Conservation (phyloP, 2,113 vertebrate species). For the Rattus norvegicus region DNA sequence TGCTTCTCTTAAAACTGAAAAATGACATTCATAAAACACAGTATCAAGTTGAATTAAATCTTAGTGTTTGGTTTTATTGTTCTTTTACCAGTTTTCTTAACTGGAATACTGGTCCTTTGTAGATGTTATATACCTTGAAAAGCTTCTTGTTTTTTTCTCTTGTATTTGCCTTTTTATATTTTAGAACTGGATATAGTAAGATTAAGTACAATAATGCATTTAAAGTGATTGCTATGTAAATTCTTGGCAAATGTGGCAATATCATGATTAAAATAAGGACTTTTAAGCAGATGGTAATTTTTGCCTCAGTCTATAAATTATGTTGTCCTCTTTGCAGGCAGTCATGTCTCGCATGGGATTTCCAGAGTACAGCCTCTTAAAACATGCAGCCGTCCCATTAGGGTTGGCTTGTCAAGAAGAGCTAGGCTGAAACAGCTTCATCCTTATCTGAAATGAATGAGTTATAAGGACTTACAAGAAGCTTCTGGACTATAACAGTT, state of each 20-base stretch:
- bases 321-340: slow-evolving; percentile 83
- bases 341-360: slow-evolving; percentile 81
- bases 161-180: slow-evolving; percentile 45
- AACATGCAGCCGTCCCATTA: slow-evolving; percentile 92
- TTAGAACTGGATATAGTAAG: not conserved
- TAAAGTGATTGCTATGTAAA: not conserved
- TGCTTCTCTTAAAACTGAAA: slow-evolving; percentile 32
- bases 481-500: slow-evolving; percentile 38
- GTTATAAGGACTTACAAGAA: slow-evolving; percentile 51
- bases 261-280: slow-evolving; percentile 2
- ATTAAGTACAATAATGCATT: slow-evolving; percentile 30
- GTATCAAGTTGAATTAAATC: not conserved
- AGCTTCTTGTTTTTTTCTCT: slow-evolving; percentile 17
- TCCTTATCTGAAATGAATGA: slow-evolving; percentile 89
- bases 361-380: slow-evolving; percentile 91
- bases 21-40: slow-evolving; percentile 6
- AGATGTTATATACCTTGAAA: not conserved
- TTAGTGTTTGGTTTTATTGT: slow-evolving; percentile 4
- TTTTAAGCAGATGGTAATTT: slow-evolving; percentile 35
- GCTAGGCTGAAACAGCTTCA: slow-evolving; percentile 92
- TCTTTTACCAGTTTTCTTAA: slow-evolving; percentile 36
- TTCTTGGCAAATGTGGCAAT: not conserved
- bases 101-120: slow-evolving; percentile 29
- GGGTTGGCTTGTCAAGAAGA: slow-evolving; percentile 94
- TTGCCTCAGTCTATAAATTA: slow-evolving; percentile 47